Conservation (phyloP, 1,140 invertebrate genomes). For the Zaprionus nigranus region DNA sequence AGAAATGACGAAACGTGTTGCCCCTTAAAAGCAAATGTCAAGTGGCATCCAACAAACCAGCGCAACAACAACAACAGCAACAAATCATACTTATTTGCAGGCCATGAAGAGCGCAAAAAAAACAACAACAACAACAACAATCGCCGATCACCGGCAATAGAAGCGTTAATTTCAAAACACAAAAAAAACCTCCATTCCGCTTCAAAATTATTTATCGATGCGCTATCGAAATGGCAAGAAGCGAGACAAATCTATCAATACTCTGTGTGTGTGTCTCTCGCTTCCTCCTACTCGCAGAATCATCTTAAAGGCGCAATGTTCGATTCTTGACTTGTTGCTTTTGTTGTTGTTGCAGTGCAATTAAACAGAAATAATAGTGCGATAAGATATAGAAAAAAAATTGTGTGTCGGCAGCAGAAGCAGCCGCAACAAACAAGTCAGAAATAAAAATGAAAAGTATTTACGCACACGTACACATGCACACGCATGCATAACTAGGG, state of each 20-base stretch:
- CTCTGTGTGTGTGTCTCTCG: constrained; percentile 10
- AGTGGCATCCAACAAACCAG: constrained; percentile 45
- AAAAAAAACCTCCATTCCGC: constrained; percentile 19
- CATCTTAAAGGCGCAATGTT: constrained; percentile 18
- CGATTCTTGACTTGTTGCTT: constrained; percentile 32
- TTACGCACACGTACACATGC: not conserved
- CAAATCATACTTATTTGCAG: constrained; percentile 20
- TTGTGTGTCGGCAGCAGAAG: constrained; percentile 37
- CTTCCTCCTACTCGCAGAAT: constrained; percentile 4
- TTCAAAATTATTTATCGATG: constrained; percentile 30
- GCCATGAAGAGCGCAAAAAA: constrained; percentile 34
- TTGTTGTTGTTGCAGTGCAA: constrained; percentile 26
- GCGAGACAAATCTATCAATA: constrained; percentile 46
- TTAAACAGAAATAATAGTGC: constrained; percentile 48
- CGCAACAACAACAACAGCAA: not conserved
- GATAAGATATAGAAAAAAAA: constrained; percentile 62
- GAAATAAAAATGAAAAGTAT: constrained; percentile 54
- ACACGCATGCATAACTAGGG: not conserved
- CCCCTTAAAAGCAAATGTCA: constrained; percentile 58
- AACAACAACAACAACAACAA: constrained; percentile 14
- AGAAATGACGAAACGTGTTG: constrained; percentile 63
- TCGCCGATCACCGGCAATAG: constrained; percentile 13
- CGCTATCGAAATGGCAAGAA: constrained; percentile 29
- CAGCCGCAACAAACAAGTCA: constrained; percentile 35
- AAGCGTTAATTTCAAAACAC: not conserved